Conservation (phyloP, 2,113 vertebrate genomes). For the Meleagris gallopavo region DNA sequence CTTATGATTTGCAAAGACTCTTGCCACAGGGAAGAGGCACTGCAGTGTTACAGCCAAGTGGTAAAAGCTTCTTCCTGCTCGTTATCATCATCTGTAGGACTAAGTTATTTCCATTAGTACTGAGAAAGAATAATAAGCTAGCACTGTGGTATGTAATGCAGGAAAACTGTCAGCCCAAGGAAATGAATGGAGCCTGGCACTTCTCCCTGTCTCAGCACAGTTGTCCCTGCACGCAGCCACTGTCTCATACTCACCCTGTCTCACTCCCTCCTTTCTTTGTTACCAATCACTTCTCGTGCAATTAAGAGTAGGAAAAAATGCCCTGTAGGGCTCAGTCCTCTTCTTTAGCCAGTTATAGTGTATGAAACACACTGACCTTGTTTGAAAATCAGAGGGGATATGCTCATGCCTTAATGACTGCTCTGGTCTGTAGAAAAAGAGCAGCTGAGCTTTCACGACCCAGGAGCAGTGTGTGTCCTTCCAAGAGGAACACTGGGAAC, state of each 20-base stretch:
- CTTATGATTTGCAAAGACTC: neutral
- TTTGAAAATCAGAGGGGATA: neutral
- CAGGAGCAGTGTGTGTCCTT: neutral
- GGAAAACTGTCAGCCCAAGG: neutral
- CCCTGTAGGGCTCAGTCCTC: neutral
- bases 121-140: neutral
- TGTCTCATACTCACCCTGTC: neutral
- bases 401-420: neutral
- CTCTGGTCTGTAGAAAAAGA: neutral
- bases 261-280: neutral
- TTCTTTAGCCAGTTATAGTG: neutral
- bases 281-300: neutral
- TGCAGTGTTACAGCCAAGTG: neutral
- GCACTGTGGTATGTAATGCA: neutral
- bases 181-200: neutral
- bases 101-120: neutral
- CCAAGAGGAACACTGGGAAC: neutral
- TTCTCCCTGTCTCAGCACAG: neutral
- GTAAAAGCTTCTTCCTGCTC: neutral
- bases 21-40: neutral
- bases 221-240: rapidly evolving
- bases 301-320: neutral
- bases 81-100: neutral
- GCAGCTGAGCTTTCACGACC: neutral
- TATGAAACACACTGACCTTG: neutral